Conservation (phyloP, 2,113 vertebrate species). For the Oncorhynchus tshawytscha region DNA sequence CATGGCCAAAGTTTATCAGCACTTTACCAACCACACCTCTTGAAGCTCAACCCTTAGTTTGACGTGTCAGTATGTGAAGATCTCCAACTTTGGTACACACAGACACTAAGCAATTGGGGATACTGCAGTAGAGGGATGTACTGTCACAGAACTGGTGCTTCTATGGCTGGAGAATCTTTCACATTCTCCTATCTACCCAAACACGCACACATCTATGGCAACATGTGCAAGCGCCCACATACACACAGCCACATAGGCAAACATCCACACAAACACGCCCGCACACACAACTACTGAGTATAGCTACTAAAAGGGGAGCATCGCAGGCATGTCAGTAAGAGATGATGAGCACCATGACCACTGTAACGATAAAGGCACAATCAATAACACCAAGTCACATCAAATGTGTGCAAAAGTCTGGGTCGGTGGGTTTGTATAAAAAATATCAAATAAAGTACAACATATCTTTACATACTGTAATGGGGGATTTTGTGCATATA, state of each 20-base stretch:
- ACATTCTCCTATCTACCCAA: background rate
- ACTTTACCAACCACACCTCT: slow-evolving; percentile 12
- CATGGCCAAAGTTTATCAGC: slow-evolving; percentile 39
- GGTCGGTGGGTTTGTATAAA: slow-evolving; percentile 66
- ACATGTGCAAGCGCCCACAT: slow-evolving; percentile 38
- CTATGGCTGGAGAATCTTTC: slow-evolving; percentile 18
- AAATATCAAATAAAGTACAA: slow-evolving; percentile 61
- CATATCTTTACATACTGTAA: slow-evolving; percentile 56
- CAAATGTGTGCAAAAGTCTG: slow-evolving; percentile 60
- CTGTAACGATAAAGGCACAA: slow-evolving; percentile 64
- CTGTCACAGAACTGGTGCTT: background rate
- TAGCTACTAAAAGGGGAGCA: slow-evolving; percentile 16
- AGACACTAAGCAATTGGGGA: slow-evolving; percentile 18
- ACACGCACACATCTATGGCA: slow-evolving; percentile 71
- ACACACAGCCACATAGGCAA: slow-evolving; percentile 15
- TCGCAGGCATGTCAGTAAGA: slow-evolving; percentile 13
- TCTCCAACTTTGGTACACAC: slow-evolving; percentile 11
- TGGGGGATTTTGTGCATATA: slow-evolving; percentile 70
- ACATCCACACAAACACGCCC: slow-evolving; percentile 25
- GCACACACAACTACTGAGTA: slow-evolving; percentile 4
- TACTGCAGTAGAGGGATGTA: background rate
- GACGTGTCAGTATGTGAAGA: slow-evolving; percentile 24
- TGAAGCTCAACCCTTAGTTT: slow-evolving; percentile 23
- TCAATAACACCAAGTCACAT: slow-evolving; percentile 50
- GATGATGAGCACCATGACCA: slow-evolving; percentile 42